phyloP scores from a whole-genome alignment of 2,888 invertebrate species.

The Mechanitis messenoides region DNA sequence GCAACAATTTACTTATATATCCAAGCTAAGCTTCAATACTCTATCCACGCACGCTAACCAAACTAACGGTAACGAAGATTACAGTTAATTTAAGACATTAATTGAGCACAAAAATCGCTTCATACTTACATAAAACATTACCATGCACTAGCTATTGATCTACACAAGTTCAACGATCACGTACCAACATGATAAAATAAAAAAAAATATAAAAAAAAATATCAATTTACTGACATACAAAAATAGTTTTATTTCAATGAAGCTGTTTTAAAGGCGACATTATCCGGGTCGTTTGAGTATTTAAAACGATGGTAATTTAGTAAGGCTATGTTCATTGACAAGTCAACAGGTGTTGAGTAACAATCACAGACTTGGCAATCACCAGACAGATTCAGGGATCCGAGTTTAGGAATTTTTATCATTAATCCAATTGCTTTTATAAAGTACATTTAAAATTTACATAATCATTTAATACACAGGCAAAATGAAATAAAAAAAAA shows the following conservation, averaged over 20 bases:
- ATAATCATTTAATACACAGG: conserved; percentile 12
- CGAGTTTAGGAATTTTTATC: neutral
- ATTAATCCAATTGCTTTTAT: neutral
- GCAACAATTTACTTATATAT: no score
- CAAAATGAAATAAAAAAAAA: conserved; percentile 21
- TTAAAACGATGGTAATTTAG: neutral
- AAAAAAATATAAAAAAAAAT: neutral
- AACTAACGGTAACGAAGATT: conserved; percentile 4
- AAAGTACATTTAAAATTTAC: neutral
- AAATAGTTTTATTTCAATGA: conserved; percentile 2
- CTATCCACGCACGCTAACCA: neutral
- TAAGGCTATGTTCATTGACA: neutral
- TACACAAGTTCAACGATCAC: conserved; percentile 1
- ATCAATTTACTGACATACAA: neutral
- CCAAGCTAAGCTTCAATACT: no score
- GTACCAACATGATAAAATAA: neutral
- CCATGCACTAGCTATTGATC: conserved; percentile 2
- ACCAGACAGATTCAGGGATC: neutral
- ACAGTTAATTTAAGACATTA: conserved; percentile 6
- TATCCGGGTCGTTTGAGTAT: conserved; percentile 2
- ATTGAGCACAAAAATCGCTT: conserved; percentile 6
- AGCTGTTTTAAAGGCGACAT: neutral
- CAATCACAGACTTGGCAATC: neutral
- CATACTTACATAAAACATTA: conserved; percentile 5
- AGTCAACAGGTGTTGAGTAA: neutral